Evolutionary conservation across 1,140 invertebrate genomes (phyloP), one percentile per base, ranked within the genome.

Genomic region (Onthophagus taurus): DNA sequence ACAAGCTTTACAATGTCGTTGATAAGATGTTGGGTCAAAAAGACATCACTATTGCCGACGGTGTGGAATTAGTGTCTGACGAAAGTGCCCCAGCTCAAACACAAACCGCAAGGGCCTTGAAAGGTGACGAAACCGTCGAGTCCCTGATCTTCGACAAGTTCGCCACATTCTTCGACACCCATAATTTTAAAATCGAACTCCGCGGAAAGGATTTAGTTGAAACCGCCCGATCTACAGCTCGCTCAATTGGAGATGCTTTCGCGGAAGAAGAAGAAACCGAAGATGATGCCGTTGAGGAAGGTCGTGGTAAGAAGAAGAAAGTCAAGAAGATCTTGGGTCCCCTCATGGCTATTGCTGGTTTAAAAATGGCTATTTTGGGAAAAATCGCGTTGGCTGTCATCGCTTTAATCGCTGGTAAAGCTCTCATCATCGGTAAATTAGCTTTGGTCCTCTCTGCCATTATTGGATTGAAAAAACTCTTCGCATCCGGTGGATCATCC

Each of bases 401-500:
- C 47, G 84, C 84, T 7, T 63, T 87, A 47, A 85, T 89, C 51
- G 85, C 85, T 29, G 84, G 83, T 44, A 89, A 89, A 62, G 85
- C 85, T 36, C 70, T 89, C 52, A 60, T 89, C 45, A 80, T 89
- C 52, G 85, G 84, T 55, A 89, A 87, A 63, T 77, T 89, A 51
- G 85, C 85, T 5, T 70, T 89, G 34, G 79, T 89, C 0, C 72
- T 89, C 13, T 83, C 83, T 0, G 78, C 81, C 34, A 81, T 89
- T 21, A 85, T 87, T 52, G 83, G 83, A 2, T 64, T 88, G 62
- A 86, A 86, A 72, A 88, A 87, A 59, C 66, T 88, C 8, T 61
- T 88, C 31, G 66, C 65, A 14, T 21, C 4, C 6, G 64, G 64
- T 3, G 74, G 39, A 72, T 86, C 86, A 59, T 82, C 85, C 55